Conservation (phyloP, 2,888 invertebrate genomes). For the Dysmachus trigonus region DNA sequence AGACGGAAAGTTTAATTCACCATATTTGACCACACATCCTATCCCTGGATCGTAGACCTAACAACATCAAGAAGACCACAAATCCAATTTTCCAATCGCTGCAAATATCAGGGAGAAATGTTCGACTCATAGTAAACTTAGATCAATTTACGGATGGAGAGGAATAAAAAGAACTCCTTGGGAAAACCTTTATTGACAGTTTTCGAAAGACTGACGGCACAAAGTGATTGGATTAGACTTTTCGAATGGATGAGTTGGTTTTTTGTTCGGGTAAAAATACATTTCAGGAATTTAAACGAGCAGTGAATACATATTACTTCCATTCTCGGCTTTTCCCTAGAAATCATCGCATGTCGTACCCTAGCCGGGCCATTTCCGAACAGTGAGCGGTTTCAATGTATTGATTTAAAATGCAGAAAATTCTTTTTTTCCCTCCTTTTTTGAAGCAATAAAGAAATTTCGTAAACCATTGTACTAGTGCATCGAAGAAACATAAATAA, state of each 20-base stretch:
- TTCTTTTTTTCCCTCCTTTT: neutral
- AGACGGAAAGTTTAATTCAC: neutral
- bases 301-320: neutral
- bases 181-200: constrained; percentile 36
- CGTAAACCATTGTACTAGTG: neutral
- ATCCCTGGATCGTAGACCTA: constrained; percentile 13
- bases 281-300: constrained; percentile 21
- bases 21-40: constrained; percentile 7
- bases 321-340: neutral
- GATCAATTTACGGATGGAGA: constrained; percentile 25
- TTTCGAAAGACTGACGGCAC: constrained; percentile 33
- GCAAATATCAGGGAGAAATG: constrained; percentile 25
- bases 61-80: constrained; percentile 23
- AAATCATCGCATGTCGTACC: neutral
- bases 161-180: constrained; percentile 20
- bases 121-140: constrained; percentile 21
- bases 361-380: neutral
- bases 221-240: constrained; percentile 37
- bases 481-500: too few relatives aligned
- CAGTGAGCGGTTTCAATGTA: neutral
- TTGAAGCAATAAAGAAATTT: neutral
- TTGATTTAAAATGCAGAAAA: neutral
- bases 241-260: constrained; percentile 20
- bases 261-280: constrained; percentile 21
- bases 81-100: constrained; percentile 38